Percentiles rank a stretch among this genome's conserved stretches.
Conservation (phyloP, 35 echinoderm and acorn worm species). For the Holothuria glaberrima region DNA sequence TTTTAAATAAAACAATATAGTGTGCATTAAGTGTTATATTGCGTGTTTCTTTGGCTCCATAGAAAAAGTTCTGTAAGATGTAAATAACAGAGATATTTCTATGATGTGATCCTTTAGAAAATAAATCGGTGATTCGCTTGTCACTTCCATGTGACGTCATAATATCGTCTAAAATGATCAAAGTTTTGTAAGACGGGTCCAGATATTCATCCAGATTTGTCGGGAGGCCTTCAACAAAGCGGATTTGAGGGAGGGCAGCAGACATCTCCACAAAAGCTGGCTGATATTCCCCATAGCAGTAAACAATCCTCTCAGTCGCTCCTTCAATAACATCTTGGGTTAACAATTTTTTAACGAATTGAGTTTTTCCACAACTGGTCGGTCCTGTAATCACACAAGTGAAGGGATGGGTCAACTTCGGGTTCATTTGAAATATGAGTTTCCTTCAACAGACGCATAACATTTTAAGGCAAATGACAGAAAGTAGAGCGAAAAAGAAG, state of each 20-base stretch:
- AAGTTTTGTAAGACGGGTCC: slow-evolving; percentile 20
- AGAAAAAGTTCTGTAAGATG: slow-evolving; percentile 31
- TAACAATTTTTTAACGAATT: slow-evolving; percentile 1
- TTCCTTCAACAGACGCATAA: too few relatives aligned
- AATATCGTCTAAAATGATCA: slow-evolving; percentile 41
- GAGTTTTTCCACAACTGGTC: slow-evolving; percentile 23
- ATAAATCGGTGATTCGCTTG: slow-evolving; percentile 10
- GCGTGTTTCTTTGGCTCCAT: slow-evolving; percentile 46
- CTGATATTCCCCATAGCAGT: slow-evolving; percentile 56
- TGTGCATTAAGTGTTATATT: slow-evolving; percentile 70
- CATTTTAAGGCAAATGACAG: neutral
- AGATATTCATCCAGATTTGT: slow-evolving; percentile 11
- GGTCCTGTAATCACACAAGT: slow-evolving; percentile 21
- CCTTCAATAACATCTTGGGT: neutral
- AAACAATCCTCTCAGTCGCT: slow-evolving; percentile 20
- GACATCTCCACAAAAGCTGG: slow-evolving; percentile 32
- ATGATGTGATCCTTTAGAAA: slow-evolving; percentile 38
- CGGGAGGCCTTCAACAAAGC: slow-evolving; percentile 42
- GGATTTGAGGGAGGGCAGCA: slow-evolving; percentile 33
- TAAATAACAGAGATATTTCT: slow-evolving; percentile 23
- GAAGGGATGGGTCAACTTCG: slow-evolving; percentile 17
- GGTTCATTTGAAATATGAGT: neutral
- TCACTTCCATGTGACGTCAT: slow-evolving; percentile 43
- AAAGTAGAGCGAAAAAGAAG: neutral
- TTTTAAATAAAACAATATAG: slow-evolving; percentile 63